Evolutionary conservation across 1,140 invertebrate species (phyloP).

Genomic region (Lutraria rhynchaena): DNA sequence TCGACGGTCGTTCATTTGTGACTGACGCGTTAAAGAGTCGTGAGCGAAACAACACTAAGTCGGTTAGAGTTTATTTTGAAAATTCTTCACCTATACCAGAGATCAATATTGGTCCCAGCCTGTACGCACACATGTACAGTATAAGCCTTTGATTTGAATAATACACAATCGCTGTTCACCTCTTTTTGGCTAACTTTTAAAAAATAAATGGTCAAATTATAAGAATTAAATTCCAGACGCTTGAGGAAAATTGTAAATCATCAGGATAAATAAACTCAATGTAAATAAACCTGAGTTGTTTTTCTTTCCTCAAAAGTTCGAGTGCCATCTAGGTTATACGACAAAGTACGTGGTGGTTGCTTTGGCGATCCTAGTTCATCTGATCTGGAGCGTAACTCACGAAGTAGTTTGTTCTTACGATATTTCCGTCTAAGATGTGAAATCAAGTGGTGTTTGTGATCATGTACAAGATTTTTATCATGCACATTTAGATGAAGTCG

Average conservation of each 20-base stretch:
- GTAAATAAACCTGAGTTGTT: constrained; percentile 20
- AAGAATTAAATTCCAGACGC: neutral
- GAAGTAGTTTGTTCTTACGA: constrained; percentile 23
- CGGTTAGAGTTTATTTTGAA: no score
- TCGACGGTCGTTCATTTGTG: no score
- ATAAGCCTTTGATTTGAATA: neutral
- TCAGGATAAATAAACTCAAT: neutral
- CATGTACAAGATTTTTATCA: constrained; percentile 34
- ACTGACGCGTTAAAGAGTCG: no score
- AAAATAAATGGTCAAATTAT: no score
- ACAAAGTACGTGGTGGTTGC: neutral
- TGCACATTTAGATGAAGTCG: constrained; percentile 38
- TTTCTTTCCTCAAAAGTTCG: constrained; percentile 26
- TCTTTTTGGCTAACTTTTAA: neutral
- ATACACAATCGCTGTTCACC: neutral
- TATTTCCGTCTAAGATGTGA: constrained; percentile 26
- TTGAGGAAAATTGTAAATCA: neutral
- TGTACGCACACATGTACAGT: neutral
- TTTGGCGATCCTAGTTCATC: neutral
- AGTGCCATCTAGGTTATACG: constrained; percentile 20
- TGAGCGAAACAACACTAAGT: no score
- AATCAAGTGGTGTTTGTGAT: constrained; percentile 28
- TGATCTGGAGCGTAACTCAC: constrained; percentile 1
- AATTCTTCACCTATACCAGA: no score
- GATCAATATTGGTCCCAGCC: neutral